Percentiles rank a stretch among this genome's conserved stretches.
Conservation (phyloP, 2,888 invertebrate species). For the Thelaira solivaga region DNA sequence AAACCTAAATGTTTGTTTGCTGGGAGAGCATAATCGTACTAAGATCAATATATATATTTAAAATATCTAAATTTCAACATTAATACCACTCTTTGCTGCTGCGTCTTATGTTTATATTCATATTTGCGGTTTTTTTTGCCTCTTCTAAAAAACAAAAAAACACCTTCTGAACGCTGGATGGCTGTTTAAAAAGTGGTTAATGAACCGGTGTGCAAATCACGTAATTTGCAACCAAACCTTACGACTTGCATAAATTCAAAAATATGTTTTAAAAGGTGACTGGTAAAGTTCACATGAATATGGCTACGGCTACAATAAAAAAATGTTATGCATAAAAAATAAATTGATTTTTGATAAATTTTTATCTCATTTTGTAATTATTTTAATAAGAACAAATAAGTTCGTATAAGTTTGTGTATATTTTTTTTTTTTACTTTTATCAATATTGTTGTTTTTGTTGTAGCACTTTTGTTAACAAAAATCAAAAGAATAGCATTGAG, state of each 20-base stretch:
- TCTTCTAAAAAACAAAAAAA: no score
- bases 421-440: not conserved
- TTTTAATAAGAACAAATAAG: not conserved
- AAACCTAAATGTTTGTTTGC: no score
- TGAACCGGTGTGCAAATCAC: slow-evolving; percentile 8
- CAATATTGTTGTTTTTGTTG: no score
- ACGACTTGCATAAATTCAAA: not conserved
- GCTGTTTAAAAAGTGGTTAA: not conserved
- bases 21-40: no score
- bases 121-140: no score
- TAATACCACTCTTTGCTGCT: no score
- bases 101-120: no score
- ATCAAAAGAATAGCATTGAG: no score
- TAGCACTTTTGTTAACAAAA: no score
- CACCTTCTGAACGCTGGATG: no score
- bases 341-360: slow-evolving; percentile 53
- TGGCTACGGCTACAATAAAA: slow-evolving; percentile 39
- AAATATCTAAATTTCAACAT: no score
- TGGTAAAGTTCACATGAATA: slow-evolving; percentile 28
- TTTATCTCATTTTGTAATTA: slow-evolving; percentile 33
- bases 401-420: not conserved
- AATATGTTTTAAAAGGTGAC: slow-evolving; percentile 16
- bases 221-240: not conserved
- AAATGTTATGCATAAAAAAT: slow-evolving; percentile 5
- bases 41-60: no score